These are phyloP conservation scores for Valencia hispanica DNA, from an alignment of 2,797 vertebrate species.

Conservation along the genomic window DNA sequence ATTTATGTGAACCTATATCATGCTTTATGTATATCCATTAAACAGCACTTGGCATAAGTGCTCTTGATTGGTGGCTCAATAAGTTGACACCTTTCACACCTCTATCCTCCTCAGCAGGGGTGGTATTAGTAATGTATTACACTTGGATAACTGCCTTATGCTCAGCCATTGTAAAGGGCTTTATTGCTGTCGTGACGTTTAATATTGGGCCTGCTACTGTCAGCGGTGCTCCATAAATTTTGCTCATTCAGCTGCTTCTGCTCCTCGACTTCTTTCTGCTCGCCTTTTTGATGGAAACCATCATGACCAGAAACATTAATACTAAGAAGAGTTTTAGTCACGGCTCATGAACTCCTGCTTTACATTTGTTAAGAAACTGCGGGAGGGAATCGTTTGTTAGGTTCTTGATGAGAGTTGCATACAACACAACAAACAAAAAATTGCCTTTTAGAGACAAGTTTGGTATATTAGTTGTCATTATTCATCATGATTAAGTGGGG, in stretches of 20 bases:
- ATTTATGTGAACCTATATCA: constrained; percentile 16
- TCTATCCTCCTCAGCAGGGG: constrained; percentile 45
- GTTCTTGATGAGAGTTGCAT: constrained; percentile 41
- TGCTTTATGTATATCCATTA: constrained; percentile 37
- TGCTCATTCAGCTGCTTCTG: constrained; percentile 51
- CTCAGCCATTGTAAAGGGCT: constrained; percentile 63
- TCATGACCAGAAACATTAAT: constrained; percentile 73
- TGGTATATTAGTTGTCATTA: constrained; percentile 30
- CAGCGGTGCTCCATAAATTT: constrained; percentile 71
- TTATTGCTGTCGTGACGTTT: constrained; percentile 62
- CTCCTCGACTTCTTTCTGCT: constrained; percentile 50
- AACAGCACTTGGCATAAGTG: constrained; percentile 41
- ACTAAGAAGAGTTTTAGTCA: constrained; percentile 74
- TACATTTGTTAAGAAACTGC: constrained; percentile 56
- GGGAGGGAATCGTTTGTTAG: constrained; percentile 51
- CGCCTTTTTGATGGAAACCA: constrained; percentile 65
- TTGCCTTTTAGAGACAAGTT: constrained; percentile 23
- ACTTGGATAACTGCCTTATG: constrained; percentile 52
- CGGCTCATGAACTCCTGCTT: constrained; percentile 69
- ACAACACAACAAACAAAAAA: constrained; percentile 32
- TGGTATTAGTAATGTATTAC: constrained; percentile 57
- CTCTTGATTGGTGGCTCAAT: constrained; percentile 41
- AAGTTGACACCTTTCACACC: constrained; percentile 38
- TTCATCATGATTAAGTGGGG: constrained; percentile 30
- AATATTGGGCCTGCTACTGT: constrained; percentile 42